Base-by-base conservation (phyloP, 2,888 invertebrate genomes). In the Isoperla grammatica region DNA sequence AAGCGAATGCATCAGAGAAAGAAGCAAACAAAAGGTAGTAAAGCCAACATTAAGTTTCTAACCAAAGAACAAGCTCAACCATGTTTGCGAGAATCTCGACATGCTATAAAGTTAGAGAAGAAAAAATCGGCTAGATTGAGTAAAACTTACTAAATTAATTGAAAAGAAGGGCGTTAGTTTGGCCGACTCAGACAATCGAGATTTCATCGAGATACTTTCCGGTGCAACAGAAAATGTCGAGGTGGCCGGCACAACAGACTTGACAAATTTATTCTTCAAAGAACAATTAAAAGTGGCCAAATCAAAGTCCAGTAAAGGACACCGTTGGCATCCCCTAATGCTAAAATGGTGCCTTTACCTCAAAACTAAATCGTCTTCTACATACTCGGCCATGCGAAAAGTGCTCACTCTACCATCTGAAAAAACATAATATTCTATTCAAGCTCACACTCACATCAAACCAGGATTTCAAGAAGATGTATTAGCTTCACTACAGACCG, bases 301-400 rank as follows among this genome's bases (percentile, higher is more conserved):
- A 22, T 6, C 48, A 19, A 48, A 48, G 22, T 48, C 48, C 1
- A 6, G 6, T 12, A 15, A 19, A 6, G 48, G 48, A 1, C 23
- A 48, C 22, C 20, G 48, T 12, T 48, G 48, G 48, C 22, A 48
- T n/a, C 48, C 22, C 2, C 13, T 22, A 3, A 22, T 48, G 45
- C n/a, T 45, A 5, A 45, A 45, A 45, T 53, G 53, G 53, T 53
- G 53, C 39, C 17, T 53, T 8, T 53, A 39, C 13, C 17, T 53
- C 3, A 37, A 39, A 39, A 39, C 37, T 2, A 53, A 48, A 48
- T 48, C 48, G 6, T 19, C 48, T 1, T 48, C 48, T 6, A 48
- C 23, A 5, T 48, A 48, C 22, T 22, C 22, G 6, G 13, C 22
- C 17, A 19, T 48, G 4, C 6, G 13, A 48, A 48, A 48, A 11